Evolutionary conservation across 2,888 invertebrate species (phyloP).

Genomic region (Patella pellucida): DNA sequence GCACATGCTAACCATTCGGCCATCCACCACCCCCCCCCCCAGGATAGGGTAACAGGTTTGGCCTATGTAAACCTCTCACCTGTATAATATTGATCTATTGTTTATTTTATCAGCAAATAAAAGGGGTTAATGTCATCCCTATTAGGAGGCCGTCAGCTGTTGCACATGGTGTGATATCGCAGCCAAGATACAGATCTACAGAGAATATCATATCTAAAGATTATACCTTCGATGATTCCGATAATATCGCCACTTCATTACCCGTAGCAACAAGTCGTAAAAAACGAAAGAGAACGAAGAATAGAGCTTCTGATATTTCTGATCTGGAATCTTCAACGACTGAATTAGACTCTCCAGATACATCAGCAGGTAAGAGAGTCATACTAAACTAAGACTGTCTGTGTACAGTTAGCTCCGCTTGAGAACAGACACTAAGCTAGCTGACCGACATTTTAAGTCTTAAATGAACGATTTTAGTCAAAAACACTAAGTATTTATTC

Average conservation of each 20-base stretch:
- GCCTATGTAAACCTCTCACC: too few relatives aligned
- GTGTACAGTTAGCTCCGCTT: too few relatives aligned
- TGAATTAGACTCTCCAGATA: slow-evolving; percentile 28
- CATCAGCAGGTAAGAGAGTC: slow-evolving; percentile 28
- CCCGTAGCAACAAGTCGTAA: slow-evolving; percentile 17
- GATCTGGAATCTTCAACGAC: slow-evolving; percentile 36
- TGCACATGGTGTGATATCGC: slow-evolving; percentile 23
- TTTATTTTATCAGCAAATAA: slow-evolving; percentile 16
- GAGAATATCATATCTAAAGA: slow-evolving; percentile 20
- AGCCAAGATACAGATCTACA: not conserved
- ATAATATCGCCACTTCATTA: slow-evolving; percentile 36
- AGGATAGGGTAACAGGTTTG: too few relatives aligned
- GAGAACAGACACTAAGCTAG: too few relatives aligned
- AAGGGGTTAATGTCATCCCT: slow-evolving; percentile 15
- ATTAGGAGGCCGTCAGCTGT: slow-evolving; percentile 29
- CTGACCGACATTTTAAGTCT: too few relatives aligned
- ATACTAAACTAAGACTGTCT: too few relatives aligned
- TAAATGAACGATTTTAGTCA: too few relatives aligned
- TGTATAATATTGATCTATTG: too few relatives aligned
- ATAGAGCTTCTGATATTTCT: slow-evolving; percentile 24
- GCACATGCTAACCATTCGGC: too few relatives aligned
- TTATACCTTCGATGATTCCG: slow-evolving; percentile 33
- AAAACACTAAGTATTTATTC: too few relatives aligned
- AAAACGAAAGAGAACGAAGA: slow-evolving; percentile 24
- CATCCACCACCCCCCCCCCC: too few relatives aligned